Percentiles rank a stretch among this genome's conserved stretches.
Conservation (phyloP, 1,140 invertebrate species). For the Stegodyphus dumicola region DNA sequence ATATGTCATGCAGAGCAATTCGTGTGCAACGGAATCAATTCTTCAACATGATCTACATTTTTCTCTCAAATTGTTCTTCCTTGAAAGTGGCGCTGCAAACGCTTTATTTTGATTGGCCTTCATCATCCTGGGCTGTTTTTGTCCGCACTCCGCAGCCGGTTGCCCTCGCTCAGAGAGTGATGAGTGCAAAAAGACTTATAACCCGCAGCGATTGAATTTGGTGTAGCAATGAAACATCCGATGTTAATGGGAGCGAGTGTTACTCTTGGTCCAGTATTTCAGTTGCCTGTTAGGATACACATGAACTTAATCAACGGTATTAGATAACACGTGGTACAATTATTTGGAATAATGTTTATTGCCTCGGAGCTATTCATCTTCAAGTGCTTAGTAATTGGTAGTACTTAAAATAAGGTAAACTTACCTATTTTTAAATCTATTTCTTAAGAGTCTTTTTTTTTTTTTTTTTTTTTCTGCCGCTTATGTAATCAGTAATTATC, state of each 20-base stretch:
- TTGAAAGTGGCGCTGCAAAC: constrained; percentile 33
- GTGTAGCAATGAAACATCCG: constrained; percentile 10
- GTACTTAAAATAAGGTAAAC: neutral
- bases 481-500: neutral
- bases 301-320: constrained; percentile 26
- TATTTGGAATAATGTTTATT: neutral
- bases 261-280: neutral
- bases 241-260: constrained; percentile 10
- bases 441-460: neutral
- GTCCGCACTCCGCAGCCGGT: neutral
- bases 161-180: constrained; percentile 30
- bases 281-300: constrained; percentile 2
- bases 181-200: constrained; percentile 57
- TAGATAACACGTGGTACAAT: constrained; percentile 53
- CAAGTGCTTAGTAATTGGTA: neutral
- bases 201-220: constrained; percentile 32
- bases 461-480: neutral
- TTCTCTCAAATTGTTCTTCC: neutral
- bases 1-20: no score
- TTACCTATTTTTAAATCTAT: neutral
- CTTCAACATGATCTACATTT: no score
- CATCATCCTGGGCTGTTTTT: constrained; percentile 2
- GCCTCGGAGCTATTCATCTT: neutral
- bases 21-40: no score
- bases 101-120: constrained; percentile 35